Base-by-base conservation (phyloP, 2,113 vertebrate species). In the Anhinga rufa region DNA sequence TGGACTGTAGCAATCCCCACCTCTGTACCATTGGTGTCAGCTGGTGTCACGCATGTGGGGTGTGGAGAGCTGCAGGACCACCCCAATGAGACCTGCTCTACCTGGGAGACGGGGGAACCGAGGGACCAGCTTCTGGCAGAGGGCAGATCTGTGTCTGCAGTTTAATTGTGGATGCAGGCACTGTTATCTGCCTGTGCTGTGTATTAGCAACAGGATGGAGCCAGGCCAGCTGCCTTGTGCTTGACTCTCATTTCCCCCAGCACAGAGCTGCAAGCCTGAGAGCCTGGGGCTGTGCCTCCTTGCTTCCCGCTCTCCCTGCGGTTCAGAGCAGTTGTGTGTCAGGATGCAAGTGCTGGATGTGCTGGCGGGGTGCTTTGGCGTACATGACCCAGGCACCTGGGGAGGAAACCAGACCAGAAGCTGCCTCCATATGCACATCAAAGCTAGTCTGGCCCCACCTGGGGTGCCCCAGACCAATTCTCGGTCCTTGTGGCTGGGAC, bases 291-390 rank as follows among this genome's bases (percentile, higher is more conserved):
- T 48, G 51, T 14, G 1, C 16, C 46, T 58, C 26, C 54, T 74
- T 0, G 0, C 32, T 17, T 68, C n/a, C 52, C 0, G 0, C 71
- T 62, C 10, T 3, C 31, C 36, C 2, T 0, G 42, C 13, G 44
- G 22, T 22, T 48, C 19, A 4, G 42, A 62, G 19, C 51, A 40
- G 31, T 5, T 12, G 10, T 13, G 15, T 66, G 16, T 3, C 2
- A 11, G 69, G 65, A 52, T 65, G 46, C 2, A 5, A 69, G 38
- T 1, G 2, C 52, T 72, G 77, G 58, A 70, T 70, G 44, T 4
- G 9, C 34, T 5, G 14, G 22, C 15, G 21, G 38, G 10, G 13
- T 62, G 9, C 60, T 78, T 87, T 76, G 57, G 6, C 6, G 2
- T 31, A 17, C 2, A 4, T n/a, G n/a, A 42, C 24, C 36, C 52